A percentile compares a stretch with the other conserved stretches of the same genome.
phyloP scores from a whole-genome alignment of 2,888 invertebrate species.

The Lamproptera curius region DNA sequence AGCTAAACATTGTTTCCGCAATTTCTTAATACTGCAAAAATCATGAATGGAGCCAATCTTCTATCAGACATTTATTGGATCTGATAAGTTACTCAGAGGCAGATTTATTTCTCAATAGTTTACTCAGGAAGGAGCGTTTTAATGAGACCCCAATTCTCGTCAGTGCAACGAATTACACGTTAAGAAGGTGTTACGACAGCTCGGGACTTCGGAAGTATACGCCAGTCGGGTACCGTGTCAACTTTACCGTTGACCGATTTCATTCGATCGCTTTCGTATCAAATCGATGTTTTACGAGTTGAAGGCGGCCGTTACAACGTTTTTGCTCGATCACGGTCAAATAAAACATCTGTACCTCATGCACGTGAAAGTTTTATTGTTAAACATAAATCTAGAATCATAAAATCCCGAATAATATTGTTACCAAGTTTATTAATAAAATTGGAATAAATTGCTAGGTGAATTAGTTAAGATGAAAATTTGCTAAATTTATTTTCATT shows the following conservation, averaged over 20 bases:
- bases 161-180: conserved; percentile 23
- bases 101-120: conserved; percentile 10
- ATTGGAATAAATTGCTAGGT: too few relatives aligned
- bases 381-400: too few relatives aligned
- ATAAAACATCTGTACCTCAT: too few relatives aligned
- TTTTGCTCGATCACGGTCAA: too few relatives aligned
- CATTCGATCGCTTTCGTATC: not conserved
- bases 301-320: not conserved
- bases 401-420: too few relatives aligned
- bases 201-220: not conserved
- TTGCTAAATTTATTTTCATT: too few relatives aligned
- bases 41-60: not conserved
- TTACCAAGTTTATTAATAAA: too few relatives aligned
- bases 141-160: conserved; percentile 23
- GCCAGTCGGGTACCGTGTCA: not conserved
- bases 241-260: not conserved
- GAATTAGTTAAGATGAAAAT: too few relatives aligned
- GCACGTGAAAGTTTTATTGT: too few relatives aligned
- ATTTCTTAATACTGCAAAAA: conserved; percentile 1
- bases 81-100: not conserved
- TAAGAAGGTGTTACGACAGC: conserved; percentile 1
- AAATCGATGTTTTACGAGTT: not conserved
- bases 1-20: not conserved
- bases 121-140: conserved; percentile 10
- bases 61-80: not conserved